phyloP scores from a whole-genome alignment of 2,113 vertebrate genomes.

The Poeciliopsis retropinna region DNA sequence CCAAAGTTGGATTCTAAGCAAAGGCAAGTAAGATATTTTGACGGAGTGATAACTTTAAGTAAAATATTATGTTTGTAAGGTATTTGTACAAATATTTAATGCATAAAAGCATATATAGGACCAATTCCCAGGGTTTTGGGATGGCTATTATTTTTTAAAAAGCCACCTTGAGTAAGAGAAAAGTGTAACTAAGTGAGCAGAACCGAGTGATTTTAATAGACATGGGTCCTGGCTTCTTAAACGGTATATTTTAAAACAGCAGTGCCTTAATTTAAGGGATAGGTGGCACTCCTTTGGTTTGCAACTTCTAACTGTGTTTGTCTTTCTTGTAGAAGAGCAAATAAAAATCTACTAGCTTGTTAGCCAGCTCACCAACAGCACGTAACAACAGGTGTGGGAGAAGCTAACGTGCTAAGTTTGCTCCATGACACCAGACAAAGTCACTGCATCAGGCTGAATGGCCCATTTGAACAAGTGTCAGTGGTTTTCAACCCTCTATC shows the following conservation, averaged over 20 bases:
- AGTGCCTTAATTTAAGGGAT: too few species aligned
- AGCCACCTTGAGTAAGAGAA: neutral
- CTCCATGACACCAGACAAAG: too few species aligned
- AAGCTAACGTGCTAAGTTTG: neutral
- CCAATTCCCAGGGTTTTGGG: neutral
- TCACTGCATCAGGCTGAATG: neutral
- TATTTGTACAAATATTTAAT: neutral
- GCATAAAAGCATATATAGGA: neutral
- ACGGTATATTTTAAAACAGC: too few species aligned
- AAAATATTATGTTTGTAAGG: neutral
- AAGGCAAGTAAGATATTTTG: neutral
- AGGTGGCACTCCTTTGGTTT: too few species aligned
- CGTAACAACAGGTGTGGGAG: slow-evolving; percentile 2
- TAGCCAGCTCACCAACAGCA: neutral
- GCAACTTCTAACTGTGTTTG: too few species aligned
- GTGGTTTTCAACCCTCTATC: too few species aligned
- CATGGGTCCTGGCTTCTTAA: too few species aligned
- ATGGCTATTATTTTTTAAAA: neutral
- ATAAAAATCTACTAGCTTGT: slow-evolving; percentile 6
- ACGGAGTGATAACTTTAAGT: neutral
- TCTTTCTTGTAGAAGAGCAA: too few species aligned
- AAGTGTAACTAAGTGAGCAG: neutral
- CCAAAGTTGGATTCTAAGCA: neutral
- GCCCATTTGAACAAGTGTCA: neutral
- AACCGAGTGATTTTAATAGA: too few species aligned